Evolutionary conservation across 2,888 invertebrate genomes (phyloP), one percentile per base, ranked within the genome.

Genomic region (Archips crataeganus): DNA sequence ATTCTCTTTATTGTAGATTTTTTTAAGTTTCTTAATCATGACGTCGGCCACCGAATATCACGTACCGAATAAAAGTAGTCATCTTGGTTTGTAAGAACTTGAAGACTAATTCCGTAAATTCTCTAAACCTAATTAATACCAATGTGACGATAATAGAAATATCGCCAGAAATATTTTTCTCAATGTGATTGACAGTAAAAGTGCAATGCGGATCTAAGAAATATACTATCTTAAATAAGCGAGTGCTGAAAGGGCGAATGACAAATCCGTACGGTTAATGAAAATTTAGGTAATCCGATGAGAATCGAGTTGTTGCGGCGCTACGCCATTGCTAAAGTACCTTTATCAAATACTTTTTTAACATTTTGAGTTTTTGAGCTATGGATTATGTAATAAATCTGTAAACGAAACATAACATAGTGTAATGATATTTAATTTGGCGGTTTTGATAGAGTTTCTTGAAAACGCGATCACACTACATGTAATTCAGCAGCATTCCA

Each of bases 1-100:
- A 62, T 81, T 75, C 3, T 86, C 83, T 82, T 90, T 89, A 63
- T 89, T 84, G 39, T 84, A 85, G 77, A 83, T 82, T 2, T 78
- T 75, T 78, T 85, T 86, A 0, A 87, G 60, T 77, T 77, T 84
- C 75, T 80, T 66, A 11, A 81, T 49, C 81, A 86, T 82, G 49
- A 63, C 61, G 10, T 47, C 69, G 60, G 11, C 63, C 10, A 64
- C 39, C 36, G 4, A 39, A 15, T 47, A 67, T 47, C 42, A 42
- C 67, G 45, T 15, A 68, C 60, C 47, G 47, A 13, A 15, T 32
- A 15, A 51, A 42, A 67, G 15, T 68, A 59, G 9, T 51, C 4
- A 1, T 36, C 47, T 3, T n/a, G 49, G 36, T 36, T 11, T 32
- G 6, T 54, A 54, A 65, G 15, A 34, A 65, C 6, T 39, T 11